Conservation (phyloP, 1,140 invertebrate genomes). For the Aricia agestis region DNA sequence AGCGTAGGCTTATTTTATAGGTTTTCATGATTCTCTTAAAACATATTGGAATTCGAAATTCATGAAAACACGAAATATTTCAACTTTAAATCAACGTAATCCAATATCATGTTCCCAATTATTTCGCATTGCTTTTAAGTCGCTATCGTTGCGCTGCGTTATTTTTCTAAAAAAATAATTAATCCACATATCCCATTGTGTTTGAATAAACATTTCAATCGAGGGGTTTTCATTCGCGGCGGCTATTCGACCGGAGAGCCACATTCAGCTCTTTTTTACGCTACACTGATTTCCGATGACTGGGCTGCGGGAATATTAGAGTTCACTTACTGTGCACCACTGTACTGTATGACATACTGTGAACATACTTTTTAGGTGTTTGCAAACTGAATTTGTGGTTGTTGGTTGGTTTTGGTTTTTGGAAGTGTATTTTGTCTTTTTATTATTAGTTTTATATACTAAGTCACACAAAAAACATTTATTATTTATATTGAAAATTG, state of each 20-base stretch:
- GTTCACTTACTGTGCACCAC: slow-evolving; percentile 37
- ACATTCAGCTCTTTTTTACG: slow-evolving; percentile 64
- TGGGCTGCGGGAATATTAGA: slow-evolving; percentile 58
- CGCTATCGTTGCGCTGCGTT: slow-evolving; percentile 8
- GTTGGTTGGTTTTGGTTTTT: neutral
- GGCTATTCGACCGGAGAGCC: slow-evolving; percentile 47
- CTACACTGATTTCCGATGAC: slow-evolving; percentile 53
- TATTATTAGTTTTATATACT: too few relatives aligned
- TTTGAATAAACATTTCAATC: slow-evolving; percentile 69
- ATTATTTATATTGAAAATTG: too few relatives aligned
- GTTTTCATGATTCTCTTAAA: too few relatives aligned
- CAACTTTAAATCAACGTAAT: neutral
- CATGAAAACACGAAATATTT: neutral
- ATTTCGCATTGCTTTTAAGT: slow-evolving; percentile 13
- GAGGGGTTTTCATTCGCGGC: slow-evolving; percentile 55
- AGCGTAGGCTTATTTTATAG: too few relatives aligned
- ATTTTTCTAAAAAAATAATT: slow-evolving; percentile 28
- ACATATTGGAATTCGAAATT: too few relatives aligned
- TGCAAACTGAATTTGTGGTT: neutral
- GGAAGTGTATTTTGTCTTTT: neutral
- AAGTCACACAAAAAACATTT: too few relatives aligned
- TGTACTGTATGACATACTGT: slow-evolving; percentile 23
- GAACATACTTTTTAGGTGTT: slow-evolving; percentile 8
- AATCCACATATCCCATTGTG: slow-evolving; percentile 55
- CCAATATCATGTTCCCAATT: neutral